Conservation (phyloP, 2,113 vertebrate genomes). For the Oreochromis niloticus region DNA sequence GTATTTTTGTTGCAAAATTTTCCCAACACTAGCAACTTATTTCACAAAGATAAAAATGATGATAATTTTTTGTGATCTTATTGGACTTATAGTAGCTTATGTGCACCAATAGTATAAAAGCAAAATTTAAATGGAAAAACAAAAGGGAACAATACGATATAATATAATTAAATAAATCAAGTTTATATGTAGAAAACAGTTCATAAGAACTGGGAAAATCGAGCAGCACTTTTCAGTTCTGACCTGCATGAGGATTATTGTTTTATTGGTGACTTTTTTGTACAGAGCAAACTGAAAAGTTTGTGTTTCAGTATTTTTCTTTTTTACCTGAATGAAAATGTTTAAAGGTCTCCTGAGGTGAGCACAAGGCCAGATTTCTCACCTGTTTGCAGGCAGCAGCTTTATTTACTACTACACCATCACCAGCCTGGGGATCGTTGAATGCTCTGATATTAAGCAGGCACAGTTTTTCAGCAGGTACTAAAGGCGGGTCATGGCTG, state of each 20-base stretch:
- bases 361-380: background rate
- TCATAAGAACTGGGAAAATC: background rate
- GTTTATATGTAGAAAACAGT: background rate
- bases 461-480: constrained; percentile 37
- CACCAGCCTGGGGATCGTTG: background rate
- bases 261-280: background rate
- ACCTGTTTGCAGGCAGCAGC: background rate
- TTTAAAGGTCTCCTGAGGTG: background rate
- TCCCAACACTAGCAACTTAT: background rate
- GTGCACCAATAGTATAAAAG: background rate
- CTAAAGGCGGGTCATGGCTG: constrained; percentile 29
- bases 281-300: background rate
- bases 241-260: background rate
- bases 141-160: rapidly evolving
- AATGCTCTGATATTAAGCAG: constrained; percentile 32
- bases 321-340: background rate
- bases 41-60: background rate
- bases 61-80: background rate
- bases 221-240: background rate
- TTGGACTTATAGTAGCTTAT: background rate
- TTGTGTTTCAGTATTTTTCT: background rate
- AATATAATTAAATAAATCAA: background rate
- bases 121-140: background rate
- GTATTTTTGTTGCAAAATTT: background rate
- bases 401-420: background rate